phyloP scores from a whole-genome alignment of 2,797 vertebrate genomes.

The Botia almorhae region DNA sequence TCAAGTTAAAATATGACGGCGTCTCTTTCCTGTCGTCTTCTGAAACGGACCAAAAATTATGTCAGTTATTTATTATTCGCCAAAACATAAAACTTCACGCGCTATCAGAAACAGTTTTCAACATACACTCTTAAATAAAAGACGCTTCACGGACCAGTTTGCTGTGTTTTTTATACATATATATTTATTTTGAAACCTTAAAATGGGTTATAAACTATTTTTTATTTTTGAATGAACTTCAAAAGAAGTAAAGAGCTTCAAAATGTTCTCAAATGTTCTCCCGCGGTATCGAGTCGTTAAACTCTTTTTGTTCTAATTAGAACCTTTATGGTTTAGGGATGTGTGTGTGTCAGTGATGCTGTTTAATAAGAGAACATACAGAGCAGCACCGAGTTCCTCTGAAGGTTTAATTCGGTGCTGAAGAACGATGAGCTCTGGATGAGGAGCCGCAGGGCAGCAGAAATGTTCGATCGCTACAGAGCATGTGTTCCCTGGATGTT shows the following conservation, averaged over 20 bases:
- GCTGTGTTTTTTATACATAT: no score
- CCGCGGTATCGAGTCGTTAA: background rate
- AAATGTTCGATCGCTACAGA: constrained; percentile 69
- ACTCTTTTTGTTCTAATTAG: background rate
- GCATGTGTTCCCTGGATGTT: constrained; percentile 53
- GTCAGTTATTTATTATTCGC: background rate
- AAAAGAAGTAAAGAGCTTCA: no score
- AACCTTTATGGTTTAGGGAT: background rate
- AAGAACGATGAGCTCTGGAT: constrained; percentile 51
- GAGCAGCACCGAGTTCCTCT: constrained; percentile 7
- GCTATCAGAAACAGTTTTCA: background rate
- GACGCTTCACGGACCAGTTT: no score
- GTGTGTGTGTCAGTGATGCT: background rate
- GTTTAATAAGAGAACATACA: background rate
- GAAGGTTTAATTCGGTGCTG: constrained; percentile 38
- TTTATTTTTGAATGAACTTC: no score
- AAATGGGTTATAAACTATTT: no score
- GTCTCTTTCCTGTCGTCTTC: no score
- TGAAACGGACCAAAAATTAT: no score
- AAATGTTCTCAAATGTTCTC: background rate
- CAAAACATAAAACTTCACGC: background rate
- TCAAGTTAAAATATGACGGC: background rate
- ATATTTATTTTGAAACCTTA: no score
- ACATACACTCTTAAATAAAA: background rate
- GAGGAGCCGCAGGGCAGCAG: constrained; percentile 59